Evolutionary conservation across 2,113 vertebrate genomes (phyloP).

Genomic region (Tragelaphus buxtoni): DNA sequence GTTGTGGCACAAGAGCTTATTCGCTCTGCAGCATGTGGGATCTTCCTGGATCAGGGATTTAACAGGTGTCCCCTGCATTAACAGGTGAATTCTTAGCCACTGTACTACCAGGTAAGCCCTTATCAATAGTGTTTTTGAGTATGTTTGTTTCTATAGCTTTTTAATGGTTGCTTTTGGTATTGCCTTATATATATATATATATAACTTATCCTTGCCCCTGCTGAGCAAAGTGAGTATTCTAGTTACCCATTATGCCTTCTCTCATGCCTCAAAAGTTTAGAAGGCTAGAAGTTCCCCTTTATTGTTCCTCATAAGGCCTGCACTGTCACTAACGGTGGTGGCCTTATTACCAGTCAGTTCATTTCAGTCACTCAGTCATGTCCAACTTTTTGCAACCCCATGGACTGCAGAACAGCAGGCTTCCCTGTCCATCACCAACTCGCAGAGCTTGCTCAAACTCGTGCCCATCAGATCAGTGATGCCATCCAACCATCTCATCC

Average conservation of each 20-base stretch:
- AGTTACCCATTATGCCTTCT: neutral
- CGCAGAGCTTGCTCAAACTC: neutral
- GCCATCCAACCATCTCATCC: neutral
- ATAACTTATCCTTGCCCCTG: neutral
- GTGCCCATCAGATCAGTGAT: fast-evolving
- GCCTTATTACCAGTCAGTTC: neutral
- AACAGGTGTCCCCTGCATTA: neutral
- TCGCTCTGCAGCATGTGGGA: fast-evolving
- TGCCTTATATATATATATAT: neutral
- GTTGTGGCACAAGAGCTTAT: neutral
- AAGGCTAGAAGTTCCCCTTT: neutral
- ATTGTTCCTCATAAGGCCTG: neutral
- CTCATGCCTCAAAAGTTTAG: neutral
- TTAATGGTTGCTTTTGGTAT: neutral
- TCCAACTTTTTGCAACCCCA: neutral
- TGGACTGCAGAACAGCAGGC: neutral
- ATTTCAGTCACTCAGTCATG: neutral
- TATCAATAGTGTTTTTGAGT: neutral
- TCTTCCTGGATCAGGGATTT: neutral
- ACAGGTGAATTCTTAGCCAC: neutral
- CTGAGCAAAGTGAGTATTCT: neutral
- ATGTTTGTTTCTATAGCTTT: neutral
- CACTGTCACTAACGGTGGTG: neutral
- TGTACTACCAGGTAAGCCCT: neutral
- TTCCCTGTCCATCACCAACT: neutral